Evolutionary conservation across 2,888 invertebrate genomes (phyloP), one percentile per base, ranked within the genome.

Genomic region (Perdita meconis): DNA sequence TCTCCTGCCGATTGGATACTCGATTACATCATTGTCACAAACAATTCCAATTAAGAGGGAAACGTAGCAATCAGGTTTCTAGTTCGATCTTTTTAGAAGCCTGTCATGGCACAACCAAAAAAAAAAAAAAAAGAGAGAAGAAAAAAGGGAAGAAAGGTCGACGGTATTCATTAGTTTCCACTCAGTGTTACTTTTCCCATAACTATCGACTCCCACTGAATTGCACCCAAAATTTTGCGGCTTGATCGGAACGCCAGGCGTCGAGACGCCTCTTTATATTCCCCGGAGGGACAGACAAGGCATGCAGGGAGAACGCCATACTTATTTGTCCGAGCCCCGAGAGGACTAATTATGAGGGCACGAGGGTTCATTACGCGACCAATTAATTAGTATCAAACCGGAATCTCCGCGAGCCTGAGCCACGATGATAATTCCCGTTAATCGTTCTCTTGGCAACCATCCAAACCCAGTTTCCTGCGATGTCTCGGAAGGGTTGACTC

Each of bases 11-110:
- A 63, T 64, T 64, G 60, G 59, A 65, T 56, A 60, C 64, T 68
- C 74, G 63, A 68, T 77, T 74, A 74, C 74, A 74, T 74, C 74
- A 60, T 74, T 57, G 74, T 68, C 59, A 40, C 74, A 61, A 74
- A 78, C 75, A 77, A 74, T 78, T 74, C 61, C 75, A 74, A 50
- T 69, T 64, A 69, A 74, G 10, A 16, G 50, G 42, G 51, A 65
- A 66, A 36, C 56, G 51, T 44, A 26, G 69, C 67, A 53, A 73
- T 53, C 59, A 56, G 22, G 34, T 71, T 40, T 24, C 44, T 42
- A 47, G 44, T 57, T 24, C 67, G 36, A 42, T 66, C 73, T 44
- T 66, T 67, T 63, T 40, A 44, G 30, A 13, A 42, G 10, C 0
- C 53, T 57, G 63, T 55, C 56, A 56, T 8, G 40, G 30, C n/a